Percentiles rank a stretch among this genome's conserved stretches.
Evolutionary conservation across 2,888 invertebrate genomes (phyloP).

Genomic region (Nasonovia ribisnigri): DNA sequence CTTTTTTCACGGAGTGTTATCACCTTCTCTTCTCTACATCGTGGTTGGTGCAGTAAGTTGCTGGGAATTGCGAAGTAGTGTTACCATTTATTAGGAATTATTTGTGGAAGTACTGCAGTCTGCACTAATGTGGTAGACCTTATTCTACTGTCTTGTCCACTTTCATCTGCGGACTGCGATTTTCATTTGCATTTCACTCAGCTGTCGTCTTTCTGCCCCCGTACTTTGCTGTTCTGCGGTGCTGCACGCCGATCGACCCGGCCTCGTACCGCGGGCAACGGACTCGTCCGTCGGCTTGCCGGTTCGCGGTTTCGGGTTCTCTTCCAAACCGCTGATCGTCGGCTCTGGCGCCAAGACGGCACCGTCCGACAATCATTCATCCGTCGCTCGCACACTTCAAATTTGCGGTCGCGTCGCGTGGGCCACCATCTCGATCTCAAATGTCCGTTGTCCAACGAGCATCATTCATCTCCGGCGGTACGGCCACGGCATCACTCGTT

Average conservation of each 20-base stretch:
- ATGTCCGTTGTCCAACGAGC: background rate
- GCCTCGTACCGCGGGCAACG: background rate
- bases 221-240: too few relatives aligned
- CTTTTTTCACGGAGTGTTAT: too few relatives aligned
- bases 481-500: background rate
- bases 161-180: too few relatives aligned
- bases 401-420: background rate
- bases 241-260: background rate
- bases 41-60: background rate
- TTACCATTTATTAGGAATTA: background rate
- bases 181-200: too few relatives aligned
- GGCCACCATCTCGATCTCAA: background rate
- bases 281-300: background rate
- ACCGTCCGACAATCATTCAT: background rate
- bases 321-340: too few relatives aligned
- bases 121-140: background rate
- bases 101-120: background rate
- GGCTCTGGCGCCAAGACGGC: background rate
- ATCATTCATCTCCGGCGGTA: background rate
- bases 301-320: background rate
- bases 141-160: too few relatives aligned
- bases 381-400: background rate
- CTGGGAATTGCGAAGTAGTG: background rate
- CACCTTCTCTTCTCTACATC: too few relatives aligned
- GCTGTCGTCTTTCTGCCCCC: too few relatives aligned